A percentile compares a stretch with the other conserved stretches of the same genome.
These are phyloP conservation scores for Calameuta pallipes DNA, from an alignment of 2,888 invertebrate genomes.

Conservation along the genomic window DNA sequence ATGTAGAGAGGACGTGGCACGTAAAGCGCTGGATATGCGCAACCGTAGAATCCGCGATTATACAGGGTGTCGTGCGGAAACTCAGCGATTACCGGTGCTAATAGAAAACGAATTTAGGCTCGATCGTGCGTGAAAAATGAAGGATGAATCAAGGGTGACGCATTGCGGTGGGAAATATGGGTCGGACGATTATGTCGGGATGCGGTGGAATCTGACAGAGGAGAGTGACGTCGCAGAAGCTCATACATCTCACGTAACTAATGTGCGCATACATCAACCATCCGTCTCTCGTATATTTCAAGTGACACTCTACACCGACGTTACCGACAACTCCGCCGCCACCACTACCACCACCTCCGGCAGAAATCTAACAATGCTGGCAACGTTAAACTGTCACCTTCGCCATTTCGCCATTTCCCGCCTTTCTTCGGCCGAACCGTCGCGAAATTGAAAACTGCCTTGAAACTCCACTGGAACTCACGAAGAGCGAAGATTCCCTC, in stretches of 20 bases:
- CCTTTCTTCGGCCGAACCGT: no score
- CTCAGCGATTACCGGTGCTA: neutral
- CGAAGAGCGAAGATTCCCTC: no score
- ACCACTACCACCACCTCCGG: no score
- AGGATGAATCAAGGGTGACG: constrained; percentile 6
- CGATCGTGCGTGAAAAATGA: constrained; percentile 5
- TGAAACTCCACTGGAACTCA: no score
- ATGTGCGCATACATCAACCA: constrained; percentile 49
- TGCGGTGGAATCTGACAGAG: constrained; percentile 44
- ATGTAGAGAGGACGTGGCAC: no score
- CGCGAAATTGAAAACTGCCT: no score
- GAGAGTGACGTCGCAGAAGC: constrained; percentile 44
- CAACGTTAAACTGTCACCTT: no score
- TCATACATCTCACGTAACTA: constrained; percentile 52
- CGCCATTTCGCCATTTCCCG: no score
- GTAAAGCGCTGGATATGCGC: no score
- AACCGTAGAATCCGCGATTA: no score
- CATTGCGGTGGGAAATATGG: constrained; percentile 12
- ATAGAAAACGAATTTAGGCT: constrained; percentile 8
- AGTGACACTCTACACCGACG: neutral
- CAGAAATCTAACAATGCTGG: no score
- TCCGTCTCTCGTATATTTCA: constrained; percentile 4
- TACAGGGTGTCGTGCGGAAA: no score
- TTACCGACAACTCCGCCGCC: neutral
- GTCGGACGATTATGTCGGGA: constrained; percentile 42